Evolutionary conservation across 2,888 invertebrate species (phyloP), one percentile per base, ranked within the genome.

Genomic region (Ditylenchus weischeri): DNA sequence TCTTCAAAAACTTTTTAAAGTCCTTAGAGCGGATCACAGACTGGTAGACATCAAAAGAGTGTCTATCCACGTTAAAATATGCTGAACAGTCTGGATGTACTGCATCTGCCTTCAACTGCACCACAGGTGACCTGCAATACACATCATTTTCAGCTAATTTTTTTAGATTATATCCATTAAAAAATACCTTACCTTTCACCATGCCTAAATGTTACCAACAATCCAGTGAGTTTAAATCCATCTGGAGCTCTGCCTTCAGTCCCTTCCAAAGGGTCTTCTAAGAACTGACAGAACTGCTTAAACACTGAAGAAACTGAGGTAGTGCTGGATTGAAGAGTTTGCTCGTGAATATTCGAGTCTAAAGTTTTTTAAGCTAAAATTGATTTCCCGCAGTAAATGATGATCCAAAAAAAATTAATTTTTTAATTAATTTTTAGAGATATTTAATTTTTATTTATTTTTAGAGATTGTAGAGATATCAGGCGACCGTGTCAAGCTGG

Each of bases 201-300:
- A 63, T 78, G 78, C 57, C 79, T 57, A 50, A 77, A 77, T n/a
- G 70, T 64, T 1, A 79, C 57, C 0, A 72, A 65, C 23, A 79
- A 50, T 29, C 76, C 79, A 19, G 72, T 65, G 11, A 79, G 58
- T 50, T 65, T 62, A 23, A 62, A 64, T n/a, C 7, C n/a, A 43
- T 49, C 54, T 18, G 64, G 36, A 29, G 35, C 49, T 47, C 70
- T 66, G 11, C 75, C 78, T 63, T 78, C 78, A n/a, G 65, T 64
- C 35, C 78, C 78, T 5, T 63, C 62, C 18, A 76, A 50, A 23
- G 69, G 71, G 15, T 70, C 66, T 65, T 79, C 79, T 54, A 77
- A 69, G 65, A 72, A 79, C 61, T 79, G 78, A 50, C 79, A 79
- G 43, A 70, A 69, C 49, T 79, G 74, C 38, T 35, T 59, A 15